Conservation (phyloP, 37 sponge, comb jelly and placozoan species). For the Ephydatia muelleri region DNA sequence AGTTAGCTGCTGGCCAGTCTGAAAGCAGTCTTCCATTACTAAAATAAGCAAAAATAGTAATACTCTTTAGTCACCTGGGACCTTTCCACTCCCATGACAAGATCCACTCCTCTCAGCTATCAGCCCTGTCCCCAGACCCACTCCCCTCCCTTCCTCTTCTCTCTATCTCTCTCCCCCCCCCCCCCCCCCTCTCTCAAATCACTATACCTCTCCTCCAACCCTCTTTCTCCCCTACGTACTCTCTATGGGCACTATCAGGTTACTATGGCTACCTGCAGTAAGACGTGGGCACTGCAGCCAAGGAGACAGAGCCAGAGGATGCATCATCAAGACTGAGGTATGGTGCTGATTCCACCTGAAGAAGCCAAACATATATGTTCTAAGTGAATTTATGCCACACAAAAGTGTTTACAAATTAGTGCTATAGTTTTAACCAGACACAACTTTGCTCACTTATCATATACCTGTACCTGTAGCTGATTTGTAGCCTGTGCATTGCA, state of each 20-base stretch:
- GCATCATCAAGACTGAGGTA: constrained; percentile 74
- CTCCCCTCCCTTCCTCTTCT: background rate
- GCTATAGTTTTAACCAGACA: no score
- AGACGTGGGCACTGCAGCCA: constrained; percentile 37
- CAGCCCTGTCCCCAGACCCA: background rate
- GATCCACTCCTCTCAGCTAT: background rate
- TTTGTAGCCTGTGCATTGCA: no score
- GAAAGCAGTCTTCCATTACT: constrained; percentile 56
- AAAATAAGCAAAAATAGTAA: constrained; percentile 11
- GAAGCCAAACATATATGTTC: no score
- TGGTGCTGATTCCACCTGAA: constrained; percentile 34
- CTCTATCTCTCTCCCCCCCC: background rate
- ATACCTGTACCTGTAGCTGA: no score
- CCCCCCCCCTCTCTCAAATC: background rate
- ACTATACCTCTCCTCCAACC: background rate
- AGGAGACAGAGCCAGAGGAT: constrained; percentile 29
- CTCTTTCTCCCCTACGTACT: background rate
- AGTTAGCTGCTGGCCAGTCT: constrained; percentile 64
- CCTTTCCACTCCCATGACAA: background rate
- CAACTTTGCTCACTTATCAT: no score
- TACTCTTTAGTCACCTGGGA: background rate
- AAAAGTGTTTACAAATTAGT: no score
- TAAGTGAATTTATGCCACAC: no score
- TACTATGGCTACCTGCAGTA: background rate
- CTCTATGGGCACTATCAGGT: background rate